Conservation (phyloP, 2,113 vertebrate species). For the Dasyprocta punctata region DNA sequence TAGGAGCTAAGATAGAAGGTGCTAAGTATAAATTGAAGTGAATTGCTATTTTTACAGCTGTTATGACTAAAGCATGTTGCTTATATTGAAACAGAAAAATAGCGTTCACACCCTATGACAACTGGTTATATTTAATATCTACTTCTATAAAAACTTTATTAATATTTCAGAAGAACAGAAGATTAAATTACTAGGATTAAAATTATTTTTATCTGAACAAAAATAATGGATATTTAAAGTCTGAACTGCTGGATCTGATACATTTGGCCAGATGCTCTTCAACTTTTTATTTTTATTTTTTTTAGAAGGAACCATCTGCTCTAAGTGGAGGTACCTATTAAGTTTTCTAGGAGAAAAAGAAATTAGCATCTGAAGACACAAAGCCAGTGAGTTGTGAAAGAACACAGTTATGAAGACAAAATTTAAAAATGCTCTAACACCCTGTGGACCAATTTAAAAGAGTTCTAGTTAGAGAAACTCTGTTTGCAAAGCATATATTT, state of each 20-base stretch:
- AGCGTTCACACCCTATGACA: conserved; percentile 17
- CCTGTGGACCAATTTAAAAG: conserved; percentile 66
- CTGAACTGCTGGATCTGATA: conserved; percentile 61
- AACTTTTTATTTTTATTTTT: conserved; percentile 72
- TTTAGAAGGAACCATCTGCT: conserved; percentile 70
- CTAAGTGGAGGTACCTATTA: conserved; percentile 68
- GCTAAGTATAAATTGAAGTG: conserved; percentile 24
- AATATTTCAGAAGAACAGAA: conserved; percentile 69
- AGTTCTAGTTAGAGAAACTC: conserved; percentile 65
- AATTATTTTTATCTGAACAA: conserved; percentile 73
- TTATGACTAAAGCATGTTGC: neutral
- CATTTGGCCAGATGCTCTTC: conserved; percentile 83
- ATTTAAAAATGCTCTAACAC: conserved; percentile 76
- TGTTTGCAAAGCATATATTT: conserved; percentile 65
- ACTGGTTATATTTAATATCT: conserved; percentile 74
- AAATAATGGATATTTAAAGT: conserved; percentile 76
- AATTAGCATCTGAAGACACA: conserved; percentile 80
- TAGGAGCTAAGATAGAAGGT: conserved; percentile 49
- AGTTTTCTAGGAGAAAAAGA: conserved; percentile 78
- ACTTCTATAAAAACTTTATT: conserved; percentile 72
- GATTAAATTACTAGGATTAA: conserved; percentile 81
- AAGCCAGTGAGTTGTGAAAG: conserved; percentile 80
- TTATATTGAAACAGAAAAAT: conserved; percentile 68
- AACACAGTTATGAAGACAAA: conserved; percentile 80
- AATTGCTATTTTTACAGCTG: conserved; percentile 71